Conservation (phyloP, 2,888 invertebrate species). For the Carcina quercana region DNA sequence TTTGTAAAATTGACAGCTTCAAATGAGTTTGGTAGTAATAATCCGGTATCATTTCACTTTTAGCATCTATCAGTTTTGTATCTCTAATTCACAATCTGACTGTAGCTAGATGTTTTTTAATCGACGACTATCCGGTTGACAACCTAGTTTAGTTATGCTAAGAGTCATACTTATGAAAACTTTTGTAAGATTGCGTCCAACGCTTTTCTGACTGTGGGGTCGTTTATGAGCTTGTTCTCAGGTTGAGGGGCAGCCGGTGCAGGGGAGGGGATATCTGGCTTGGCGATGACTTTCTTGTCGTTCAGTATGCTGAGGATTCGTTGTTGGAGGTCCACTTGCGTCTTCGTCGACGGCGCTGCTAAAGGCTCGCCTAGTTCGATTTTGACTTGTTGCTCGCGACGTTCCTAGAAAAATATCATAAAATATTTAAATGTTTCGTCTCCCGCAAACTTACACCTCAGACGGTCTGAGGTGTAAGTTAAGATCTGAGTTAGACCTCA, state of each 20-base stretch:
- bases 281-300: conserved; percentile 69
- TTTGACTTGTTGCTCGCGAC: conserved; percentile 82
- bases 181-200: conserved; percentile 79
- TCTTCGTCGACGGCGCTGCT: conserved; percentile 57
- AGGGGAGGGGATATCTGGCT: conserved; percentile 29
- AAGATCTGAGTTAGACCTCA: too few species aligned
- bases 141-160: too few species aligned
- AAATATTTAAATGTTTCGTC: too few species aligned
- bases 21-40: too few species aligned
- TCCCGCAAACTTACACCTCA: too few species aligned
- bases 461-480: too few species aligned
- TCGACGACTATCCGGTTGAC: too few species aligned
- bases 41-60: too few species aligned
- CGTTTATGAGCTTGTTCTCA: conserved; percentile 78
- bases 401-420: too few species aligned
- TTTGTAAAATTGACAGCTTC: too few species aligned
- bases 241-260: conserved; percentile 26
- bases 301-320: conserved; percentile 86
- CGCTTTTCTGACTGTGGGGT: conserved; percentile 86
- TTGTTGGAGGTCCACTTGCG: conserved; percentile 83
- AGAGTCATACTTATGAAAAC: conserved; percentile 30
- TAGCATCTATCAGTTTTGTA: too few species aligned
- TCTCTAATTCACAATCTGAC: not conserved
- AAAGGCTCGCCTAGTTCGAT: conserved; percentile 82
- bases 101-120: not conserved